phyloP scores from a whole-genome alignment of 2,113 vertebrate species.

The Neolamprologus longior region DNA sequence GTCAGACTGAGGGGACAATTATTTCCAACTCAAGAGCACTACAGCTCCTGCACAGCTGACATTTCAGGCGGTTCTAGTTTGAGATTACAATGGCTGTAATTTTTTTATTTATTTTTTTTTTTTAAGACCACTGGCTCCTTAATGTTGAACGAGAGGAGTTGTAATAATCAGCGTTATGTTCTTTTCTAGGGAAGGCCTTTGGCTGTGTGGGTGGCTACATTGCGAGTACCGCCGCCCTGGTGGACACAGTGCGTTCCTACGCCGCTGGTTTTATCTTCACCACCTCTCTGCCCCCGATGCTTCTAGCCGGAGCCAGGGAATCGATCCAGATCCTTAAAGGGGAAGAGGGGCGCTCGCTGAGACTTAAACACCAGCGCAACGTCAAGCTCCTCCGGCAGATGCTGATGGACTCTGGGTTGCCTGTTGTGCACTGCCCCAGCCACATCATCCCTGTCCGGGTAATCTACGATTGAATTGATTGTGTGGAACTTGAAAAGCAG shows the following conservation, averaged over 20 bases:
- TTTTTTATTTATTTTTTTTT: neutral
- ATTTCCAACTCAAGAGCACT: neutral
- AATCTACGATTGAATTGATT: neutral
- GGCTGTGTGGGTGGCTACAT: slow-evolving; percentile 95
- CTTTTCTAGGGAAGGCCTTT: slow-evolving; percentile 87
- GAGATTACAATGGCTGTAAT: neutral
- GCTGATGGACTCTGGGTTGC: slow-evolving; percentile 93
- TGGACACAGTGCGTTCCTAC: slow-evolving; percentile 90
- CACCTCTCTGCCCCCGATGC: slow-evolving; percentile 93
- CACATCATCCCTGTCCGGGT: slow-evolving; percentile 96
- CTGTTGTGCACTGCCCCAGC: slow-evolving; percentile 92
- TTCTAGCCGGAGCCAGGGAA: slow-evolving; percentile 83
- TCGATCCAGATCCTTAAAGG: slow-evolving; percentile 85
- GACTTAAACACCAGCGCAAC: slow-evolving; percentile 91
- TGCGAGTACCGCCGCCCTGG: slow-evolving; percentile 80
- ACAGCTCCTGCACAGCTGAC: neutral
- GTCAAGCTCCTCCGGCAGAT: slow-evolving; percentile 94
- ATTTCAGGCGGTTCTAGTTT: neutral
- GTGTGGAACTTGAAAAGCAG: neutral
- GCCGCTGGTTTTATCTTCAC: slow-evolving; percentile 97
- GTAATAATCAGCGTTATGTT: neutral
- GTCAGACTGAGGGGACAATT: slow-evolving; percentile 23
- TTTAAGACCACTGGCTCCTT: neutral
- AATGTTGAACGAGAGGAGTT: neutral
- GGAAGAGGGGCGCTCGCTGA: slow-evolving; percentile 76